phyloP scores from a whole-genome alignment of 2,888 invertebrate species.

The Platynereis dumerilii region DNA sequence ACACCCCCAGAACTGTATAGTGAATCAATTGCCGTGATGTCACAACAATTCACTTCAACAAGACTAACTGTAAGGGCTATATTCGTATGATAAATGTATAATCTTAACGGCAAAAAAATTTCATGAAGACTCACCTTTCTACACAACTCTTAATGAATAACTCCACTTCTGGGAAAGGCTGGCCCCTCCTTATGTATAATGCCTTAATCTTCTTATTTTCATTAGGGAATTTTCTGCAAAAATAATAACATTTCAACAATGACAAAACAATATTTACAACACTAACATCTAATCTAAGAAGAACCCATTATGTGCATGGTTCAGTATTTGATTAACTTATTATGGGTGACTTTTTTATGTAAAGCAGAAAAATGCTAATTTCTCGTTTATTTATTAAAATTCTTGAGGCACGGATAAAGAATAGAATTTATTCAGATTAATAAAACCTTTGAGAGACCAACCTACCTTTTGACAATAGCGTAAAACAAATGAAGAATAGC shows the following conservation, averaged over 20 bases:
- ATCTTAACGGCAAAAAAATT: too few species aligned
- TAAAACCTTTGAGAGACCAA: too few species aligned
- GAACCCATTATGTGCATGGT: background rate
- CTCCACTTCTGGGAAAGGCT: conserved; percentile 84
- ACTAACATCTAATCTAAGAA: too few species aligned
- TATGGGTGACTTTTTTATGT: background rate
- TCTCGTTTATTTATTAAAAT: too few species aligned
- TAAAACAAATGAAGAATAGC: conserved; percentile 79
- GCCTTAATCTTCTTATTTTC: conserved; percentile 68
- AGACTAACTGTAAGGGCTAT: too few species aligned
- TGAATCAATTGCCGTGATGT: too few species aligned
- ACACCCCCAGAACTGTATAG: too few species aligned
- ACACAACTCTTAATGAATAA: conserved; percentile 78
- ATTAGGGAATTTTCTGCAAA: conserved; percentile 52
- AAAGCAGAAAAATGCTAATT: too few species aligned
- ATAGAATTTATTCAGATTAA: too few species aligned
- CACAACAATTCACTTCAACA: too few species aligned
- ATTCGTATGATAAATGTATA: too few species aligned
- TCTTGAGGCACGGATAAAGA: too few species aligned
- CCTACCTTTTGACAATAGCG: conserved; percentile 62
- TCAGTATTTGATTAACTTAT: background rate
- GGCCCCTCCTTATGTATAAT: conserved; percentile 80
- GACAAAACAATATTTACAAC: background rate
- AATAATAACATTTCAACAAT: background rate
- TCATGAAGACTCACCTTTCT: conserved; percentile 63